A percentile compares a stretch with the other conserved stretches of the same genome.
These are phyloP conservation scores for Drymodes brunneopygia DNA, from an alignment of 2,113 vertebrate species.

Conservation along the genomic window DNA sequence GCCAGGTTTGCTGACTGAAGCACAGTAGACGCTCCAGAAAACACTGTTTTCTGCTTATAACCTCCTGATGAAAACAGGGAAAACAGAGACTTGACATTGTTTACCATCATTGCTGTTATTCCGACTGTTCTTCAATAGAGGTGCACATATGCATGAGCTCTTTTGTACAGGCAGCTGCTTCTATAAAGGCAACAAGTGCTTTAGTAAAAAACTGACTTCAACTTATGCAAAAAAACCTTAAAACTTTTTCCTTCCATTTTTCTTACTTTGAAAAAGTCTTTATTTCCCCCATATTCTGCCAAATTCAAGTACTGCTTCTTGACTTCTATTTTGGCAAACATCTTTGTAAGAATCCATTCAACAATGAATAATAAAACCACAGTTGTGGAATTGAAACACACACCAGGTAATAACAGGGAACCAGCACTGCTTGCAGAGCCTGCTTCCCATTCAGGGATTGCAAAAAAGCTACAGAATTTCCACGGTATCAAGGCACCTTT, in stretches of 20 bases:
- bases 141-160: fast-evolving
- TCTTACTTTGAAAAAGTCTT: not conserved
- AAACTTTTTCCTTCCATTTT: not conserved
- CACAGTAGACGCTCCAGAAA: not conserved
- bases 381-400: not conserved
- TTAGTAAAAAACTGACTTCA: not conserved
- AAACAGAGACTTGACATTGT: not conserved
- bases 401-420: not conserved
- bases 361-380: not conserved
- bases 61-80: not conserved
- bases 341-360: not conserved
- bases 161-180: not conserved
- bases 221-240: not conserved
- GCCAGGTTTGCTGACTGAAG: not conserved
- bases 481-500: fast-evolving
- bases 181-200: not conserved
- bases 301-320: not conserved
- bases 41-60: not conserved
- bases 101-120: not conserved
- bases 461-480: not conserved
- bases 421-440: not conserved
- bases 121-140: not conserved
- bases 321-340: not conserved
- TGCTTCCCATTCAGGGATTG: not conserved
- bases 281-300: not conserved